Evolutionary conservation across 2,113 vertebrate species (phyloP).

Genomic region (Zosterops borbonicus): DNA sequence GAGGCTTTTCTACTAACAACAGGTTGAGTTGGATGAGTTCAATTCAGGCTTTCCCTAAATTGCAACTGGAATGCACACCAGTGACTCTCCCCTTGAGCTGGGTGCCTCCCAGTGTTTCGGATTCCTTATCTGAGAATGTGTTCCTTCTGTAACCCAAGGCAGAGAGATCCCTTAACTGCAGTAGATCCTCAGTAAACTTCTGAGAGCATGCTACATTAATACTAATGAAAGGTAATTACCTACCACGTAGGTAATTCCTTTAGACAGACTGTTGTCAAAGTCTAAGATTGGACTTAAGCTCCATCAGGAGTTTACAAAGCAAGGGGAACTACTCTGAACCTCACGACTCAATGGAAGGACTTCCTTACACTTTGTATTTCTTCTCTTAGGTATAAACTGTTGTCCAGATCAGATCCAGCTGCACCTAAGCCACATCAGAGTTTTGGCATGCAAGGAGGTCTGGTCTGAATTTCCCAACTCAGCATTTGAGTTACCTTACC

Average conservation of each 20-base stretch:
- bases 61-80: background rate
- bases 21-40: background rate
- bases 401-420: background rate
- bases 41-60: background rate
- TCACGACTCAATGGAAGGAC: background rate
- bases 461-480: background rate
- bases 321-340: background rate
- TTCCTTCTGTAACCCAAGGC: background rate
- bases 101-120: background rate
- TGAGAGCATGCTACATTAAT: background rate
- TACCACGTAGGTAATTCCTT: background rate
- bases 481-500: accelerated
- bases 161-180: background rate
- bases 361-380: background rate
- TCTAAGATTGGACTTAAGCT: background rate
- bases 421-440: background rate
- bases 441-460: background rate
- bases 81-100: background rate
- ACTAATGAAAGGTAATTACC: background rate
- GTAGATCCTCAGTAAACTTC: background rate
- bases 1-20: background rate
- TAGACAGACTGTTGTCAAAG: background rate
- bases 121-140: background rate
- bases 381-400: background rate
- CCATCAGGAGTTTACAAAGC: background rate